Percentiles rank a stretch among this genome's conserved stretches.
phyloP scores from a whole-genome alignment of 2,888 invertebrate genomes.

The Timema podura region DNA sequence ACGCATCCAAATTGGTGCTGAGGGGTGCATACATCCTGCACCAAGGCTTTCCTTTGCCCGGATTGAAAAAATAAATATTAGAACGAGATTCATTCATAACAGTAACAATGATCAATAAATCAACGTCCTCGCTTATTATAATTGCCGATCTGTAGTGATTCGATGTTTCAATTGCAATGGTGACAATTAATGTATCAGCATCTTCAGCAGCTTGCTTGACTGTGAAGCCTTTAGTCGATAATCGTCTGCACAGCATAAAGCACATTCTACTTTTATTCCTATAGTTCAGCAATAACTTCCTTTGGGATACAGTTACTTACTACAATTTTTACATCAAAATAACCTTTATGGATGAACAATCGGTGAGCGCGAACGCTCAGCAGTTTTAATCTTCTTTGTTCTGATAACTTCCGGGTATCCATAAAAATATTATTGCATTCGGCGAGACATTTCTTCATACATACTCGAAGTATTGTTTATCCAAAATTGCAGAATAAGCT shows the following conservation, averaged over 20 bases:
- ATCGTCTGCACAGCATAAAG: too few species aligned
- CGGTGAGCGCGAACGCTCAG: too few species aligned
- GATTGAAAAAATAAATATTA: neutral
- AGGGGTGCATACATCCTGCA: neutral
- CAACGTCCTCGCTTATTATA: neutral
- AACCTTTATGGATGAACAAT: too few species aligned
- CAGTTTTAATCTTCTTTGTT: neutral
- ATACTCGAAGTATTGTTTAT: neutral
- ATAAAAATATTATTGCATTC: neutral
- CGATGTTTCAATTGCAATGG: neutral
- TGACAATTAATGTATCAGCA: neutral
- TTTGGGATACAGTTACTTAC: too few species aligned
- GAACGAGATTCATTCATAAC: neutral
- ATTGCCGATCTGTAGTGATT: neutral
- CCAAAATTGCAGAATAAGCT: neutral
- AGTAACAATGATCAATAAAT: neutral
- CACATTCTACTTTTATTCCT: too few species aligned
- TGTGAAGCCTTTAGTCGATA: too few species aligned
- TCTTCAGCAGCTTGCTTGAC: neutral
- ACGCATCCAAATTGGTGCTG: neutral
- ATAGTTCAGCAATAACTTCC: too few species aligned
- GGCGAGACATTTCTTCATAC: neutral
- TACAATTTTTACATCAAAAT: too few species aligned
- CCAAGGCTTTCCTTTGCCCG: neutral
- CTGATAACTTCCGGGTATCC: neutral